A percentile compares a stretch with the other conserved stretches of the same genome.
phyloP scores from a whole-genome alignment of 1,140 invertebrate genomes.

The Stegodyphus dumicola region DNA sequence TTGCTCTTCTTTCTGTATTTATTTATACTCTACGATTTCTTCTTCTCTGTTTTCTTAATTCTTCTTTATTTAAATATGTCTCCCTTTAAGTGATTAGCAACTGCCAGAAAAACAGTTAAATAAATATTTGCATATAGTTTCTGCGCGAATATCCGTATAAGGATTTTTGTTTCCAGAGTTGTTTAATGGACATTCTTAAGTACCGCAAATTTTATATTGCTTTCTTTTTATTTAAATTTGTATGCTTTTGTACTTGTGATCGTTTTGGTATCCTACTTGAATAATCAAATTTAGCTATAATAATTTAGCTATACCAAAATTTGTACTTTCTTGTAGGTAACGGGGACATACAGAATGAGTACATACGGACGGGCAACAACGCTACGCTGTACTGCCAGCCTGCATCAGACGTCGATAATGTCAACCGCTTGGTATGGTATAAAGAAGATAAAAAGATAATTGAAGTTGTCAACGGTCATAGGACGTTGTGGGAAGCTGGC shows the following conservation, averaged over 20 bases:
- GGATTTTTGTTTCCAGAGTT: too few relatives aligned
- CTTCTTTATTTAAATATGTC: too few relatives aligned
- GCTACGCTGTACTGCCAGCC: constrained; percentile 60
- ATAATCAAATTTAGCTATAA: too few relatives aligned
- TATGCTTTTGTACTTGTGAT: background rate
- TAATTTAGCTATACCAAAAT: background rate
- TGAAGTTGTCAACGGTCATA: constrained; percentile 57
- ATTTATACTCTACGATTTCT: too few relatives aligned
- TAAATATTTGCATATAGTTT: too few relatives aligned
- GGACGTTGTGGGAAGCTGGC: constrained; percentile 57
- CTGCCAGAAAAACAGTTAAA: too few relatives aligned
- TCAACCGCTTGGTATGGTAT: constrained; percentile 62
- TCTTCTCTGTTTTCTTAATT: too few relatives aligned
- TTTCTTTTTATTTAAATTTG: background rate
- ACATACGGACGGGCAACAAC: constrained; percentile 62
- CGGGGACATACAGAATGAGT: constrained; percentile 54
- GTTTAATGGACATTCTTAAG: too few relatives aligned
- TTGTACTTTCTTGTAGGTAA: constrained; percentile 23
- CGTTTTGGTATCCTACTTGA: background rate
- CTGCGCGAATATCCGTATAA: too few relatives aligned
- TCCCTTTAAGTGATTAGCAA: too few relatives aligned
- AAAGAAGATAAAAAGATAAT: constrained; percentile 63
- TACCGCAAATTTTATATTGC: too few relatives aligned
- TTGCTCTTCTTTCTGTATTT: too few relatives aligned
- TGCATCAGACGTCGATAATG: constrained; percentile 35